Percentiles rank a stretch among this genome's conserved stretches.
Conservation (phyloP, 2,113 vertebrate species). For the Laticauda colubrina region DNA sequence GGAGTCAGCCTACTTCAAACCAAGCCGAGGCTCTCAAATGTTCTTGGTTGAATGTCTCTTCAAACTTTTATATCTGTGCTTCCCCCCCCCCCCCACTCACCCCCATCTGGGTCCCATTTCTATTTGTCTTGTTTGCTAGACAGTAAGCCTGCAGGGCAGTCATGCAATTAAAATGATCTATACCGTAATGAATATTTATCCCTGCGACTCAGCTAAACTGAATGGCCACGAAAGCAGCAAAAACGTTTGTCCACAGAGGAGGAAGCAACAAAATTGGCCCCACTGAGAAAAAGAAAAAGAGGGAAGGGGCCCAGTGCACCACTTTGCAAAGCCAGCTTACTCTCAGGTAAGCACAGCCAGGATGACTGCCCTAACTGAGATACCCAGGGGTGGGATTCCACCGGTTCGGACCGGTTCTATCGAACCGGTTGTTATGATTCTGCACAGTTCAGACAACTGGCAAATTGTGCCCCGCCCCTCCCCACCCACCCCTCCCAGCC, state of each 20-base stretch:
- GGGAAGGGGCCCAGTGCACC: too few species aligned
- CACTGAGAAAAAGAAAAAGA: too few species aligned
- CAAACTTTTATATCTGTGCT: neutral
- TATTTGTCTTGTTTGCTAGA: neutral
- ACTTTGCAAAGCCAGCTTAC: neutral
- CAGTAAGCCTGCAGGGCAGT: neutral
- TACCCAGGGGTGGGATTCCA: too few species aligned
- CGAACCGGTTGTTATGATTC: too few species aligned
- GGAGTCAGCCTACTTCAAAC: neutral
- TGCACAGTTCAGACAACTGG: too few species aligned
- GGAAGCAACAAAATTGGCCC: neutral
- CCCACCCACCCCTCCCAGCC: too few species aligned
- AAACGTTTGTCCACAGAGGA: neutral
- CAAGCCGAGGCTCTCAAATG: neutral
- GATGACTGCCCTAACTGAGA: neutral
- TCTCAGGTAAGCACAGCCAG: neutral
- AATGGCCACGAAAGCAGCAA: neutral
- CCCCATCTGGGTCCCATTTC: neutral
- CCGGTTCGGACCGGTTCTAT: too few species aligned
- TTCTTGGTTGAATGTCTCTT: neutral
- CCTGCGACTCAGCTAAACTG: neutral
- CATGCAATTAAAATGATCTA: neutral
- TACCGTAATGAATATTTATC: constrained; percentile 3
- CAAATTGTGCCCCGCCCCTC: too few species aligned
- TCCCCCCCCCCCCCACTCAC: too few species aligned